Evolutionary conservation across 2,888 invertebrate species (phyloP).

Genomic region (Branchipolynoe longqiensis): DNA sequence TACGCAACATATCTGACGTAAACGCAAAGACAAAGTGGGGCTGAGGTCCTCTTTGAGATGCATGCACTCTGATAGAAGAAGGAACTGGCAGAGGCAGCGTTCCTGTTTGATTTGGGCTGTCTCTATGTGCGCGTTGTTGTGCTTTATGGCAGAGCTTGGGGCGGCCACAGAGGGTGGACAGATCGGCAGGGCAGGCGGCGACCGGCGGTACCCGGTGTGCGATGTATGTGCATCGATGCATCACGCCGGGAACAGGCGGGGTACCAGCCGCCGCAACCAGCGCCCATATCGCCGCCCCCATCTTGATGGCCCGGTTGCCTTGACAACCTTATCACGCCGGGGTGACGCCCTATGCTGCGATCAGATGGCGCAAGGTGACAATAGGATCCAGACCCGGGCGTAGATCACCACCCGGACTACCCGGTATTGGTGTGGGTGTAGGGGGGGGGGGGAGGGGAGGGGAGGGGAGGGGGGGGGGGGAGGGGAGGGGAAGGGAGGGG

Average conservation of each 20-base stretch:
- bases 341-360: background rate
- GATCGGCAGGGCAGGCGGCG: too few relatives aligned
- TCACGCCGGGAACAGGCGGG: background rate
- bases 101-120: too few relatives aligned
- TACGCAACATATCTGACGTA: too few relatives aligned
- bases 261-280: background rate
- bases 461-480: background rate
- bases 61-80: too few relatives aligned
- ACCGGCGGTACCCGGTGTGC: background rate
- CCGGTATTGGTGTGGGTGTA: background rate
- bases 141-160: background rate
- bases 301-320: slow-evolving; percentile 19
- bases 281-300: background rate
- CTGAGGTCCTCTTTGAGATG: too few relatives aligned
- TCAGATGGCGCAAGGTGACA: slow-evolving; percentile 18
- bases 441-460: background rate
- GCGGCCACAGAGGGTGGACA: too few relatives aligned
- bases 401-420: background rate
- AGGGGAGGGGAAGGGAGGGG: slow-evolving; percentile 6
- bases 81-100: too few relatives aligned
- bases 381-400: background rate
- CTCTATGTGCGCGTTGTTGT: background rate
- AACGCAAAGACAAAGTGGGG: too few relatives aligned
- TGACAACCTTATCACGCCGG: slow-evolving; percentile 10
- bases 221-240: background rate